phyloP scores from a whole-genome alignment of 2,113 vertebrate genomes.

The Mobula hypostoma region DNA sequence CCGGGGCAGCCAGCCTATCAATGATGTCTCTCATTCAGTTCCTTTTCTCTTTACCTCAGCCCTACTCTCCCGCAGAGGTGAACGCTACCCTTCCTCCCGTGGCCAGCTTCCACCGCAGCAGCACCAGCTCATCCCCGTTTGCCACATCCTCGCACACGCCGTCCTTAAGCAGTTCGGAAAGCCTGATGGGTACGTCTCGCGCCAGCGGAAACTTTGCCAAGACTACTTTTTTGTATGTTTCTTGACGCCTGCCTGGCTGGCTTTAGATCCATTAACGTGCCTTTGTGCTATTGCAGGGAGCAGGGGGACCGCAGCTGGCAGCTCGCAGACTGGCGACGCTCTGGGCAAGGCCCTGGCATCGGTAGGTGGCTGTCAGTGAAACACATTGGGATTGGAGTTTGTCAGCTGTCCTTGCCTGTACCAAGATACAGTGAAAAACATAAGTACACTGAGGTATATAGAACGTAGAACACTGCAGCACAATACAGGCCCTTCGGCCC shows the following conservation, averaged over 20 bases:
- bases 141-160: not conserved
- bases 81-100: not conserved
- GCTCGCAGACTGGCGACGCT: not conserved
- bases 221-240: no score
- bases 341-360: slow-evolving; percentile 5
- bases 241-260: not conserved
- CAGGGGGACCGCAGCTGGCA: not conserved
- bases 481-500: no score
- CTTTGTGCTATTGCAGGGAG: not conserved
- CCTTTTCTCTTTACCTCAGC: not conserved
- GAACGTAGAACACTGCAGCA: no score
- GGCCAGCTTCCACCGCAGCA: not conserved
- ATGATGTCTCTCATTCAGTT: not conserved
- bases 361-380: not conserved
- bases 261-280: not conserved
- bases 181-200: not conserved
- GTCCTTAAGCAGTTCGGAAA: not conserved
- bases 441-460: no score
- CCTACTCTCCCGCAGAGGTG: not conserved
- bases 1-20: not conserved
- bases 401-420: no score
- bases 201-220: not conserved
- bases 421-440: not conserved
- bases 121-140: not conserved
- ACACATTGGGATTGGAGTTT: no score